phyloP scores from a whole-genome alignment of 2,797 vertebrate genomes.

The Pterois miles region DNA sequence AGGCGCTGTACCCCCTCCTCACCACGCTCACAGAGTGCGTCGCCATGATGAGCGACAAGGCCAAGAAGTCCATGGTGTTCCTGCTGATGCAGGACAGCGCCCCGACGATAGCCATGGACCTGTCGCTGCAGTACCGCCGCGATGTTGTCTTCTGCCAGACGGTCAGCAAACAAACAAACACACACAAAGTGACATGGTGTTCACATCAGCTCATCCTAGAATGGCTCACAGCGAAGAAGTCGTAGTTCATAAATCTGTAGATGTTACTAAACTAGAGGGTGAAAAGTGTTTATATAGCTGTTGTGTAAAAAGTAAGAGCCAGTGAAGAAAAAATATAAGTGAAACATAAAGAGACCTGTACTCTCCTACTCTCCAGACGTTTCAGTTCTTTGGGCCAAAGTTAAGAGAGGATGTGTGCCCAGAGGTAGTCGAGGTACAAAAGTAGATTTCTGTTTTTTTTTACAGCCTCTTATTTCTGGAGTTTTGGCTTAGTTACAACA shows the following conservation, averaged over 20 bases:
- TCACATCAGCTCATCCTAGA: not conserved
- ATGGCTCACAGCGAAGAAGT: not conserved
- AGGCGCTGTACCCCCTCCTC: slow-evolving; percentile 95
- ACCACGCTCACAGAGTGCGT: slow-evolving; percentile 94
- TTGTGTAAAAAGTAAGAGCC: not conserved
- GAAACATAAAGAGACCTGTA: not conserved
- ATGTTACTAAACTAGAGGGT: not conserved
- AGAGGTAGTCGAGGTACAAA: not conserved
- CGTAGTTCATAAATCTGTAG: slow-evolving; percentile 3
- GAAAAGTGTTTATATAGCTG: slow-evolving; percentile 4
- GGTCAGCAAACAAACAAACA: slow-evolving; percentile 76
- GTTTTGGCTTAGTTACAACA: not conserved
- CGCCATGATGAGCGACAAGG: slow-evolving; percentile 97
- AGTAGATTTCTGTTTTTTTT: slow-evolving; percentile 2
- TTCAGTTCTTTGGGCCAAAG: slow-evolving; percentile 3
- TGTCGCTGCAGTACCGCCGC: slow-evolving; percentile 95
- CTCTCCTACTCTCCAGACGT: slow-evolving; percentile 5
- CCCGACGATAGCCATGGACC: slow-evolving; percentile 91
- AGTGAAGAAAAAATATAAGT: no score
- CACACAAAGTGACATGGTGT: not conserved
- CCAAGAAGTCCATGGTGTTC: slow-evolving; percentile 98
- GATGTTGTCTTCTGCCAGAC: slow-evolving; percentile 99
- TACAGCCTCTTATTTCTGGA: not conserved
- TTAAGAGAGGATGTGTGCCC: not conserved
- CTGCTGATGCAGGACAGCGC: slow-evolving; percentile 98